A percentile compares a stretch with the other conserved stretches of the same genome.
Conservation (phyloP, 2,797 vertebrate species). For the Rousettus madagascariensis region DNA sequence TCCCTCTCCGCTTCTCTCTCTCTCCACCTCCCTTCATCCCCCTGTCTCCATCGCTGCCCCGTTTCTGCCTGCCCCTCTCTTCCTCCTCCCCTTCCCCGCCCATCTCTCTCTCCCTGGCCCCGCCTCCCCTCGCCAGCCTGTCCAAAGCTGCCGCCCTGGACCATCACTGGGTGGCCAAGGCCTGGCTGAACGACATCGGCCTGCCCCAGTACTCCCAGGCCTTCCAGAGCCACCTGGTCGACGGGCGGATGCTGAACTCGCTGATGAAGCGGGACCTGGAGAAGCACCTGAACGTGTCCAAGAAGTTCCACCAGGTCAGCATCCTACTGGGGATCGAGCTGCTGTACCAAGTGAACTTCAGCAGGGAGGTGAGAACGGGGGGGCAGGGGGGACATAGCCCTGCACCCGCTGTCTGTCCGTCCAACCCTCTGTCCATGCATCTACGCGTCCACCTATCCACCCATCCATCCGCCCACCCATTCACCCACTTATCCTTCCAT, state of each 20-base stretch:
- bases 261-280: constrained; percentile 91
- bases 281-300: constrained; percentile 86
- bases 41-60: neutral
- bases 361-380: constrained; percentile 87
- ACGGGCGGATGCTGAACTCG: constrained; percentile 90
- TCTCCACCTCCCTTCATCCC: too few relatives aligned
- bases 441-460: neutral
- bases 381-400: accelerated
- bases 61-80: neutral
- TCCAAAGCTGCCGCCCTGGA: constrained; percentile 92
- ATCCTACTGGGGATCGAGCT: constrained; percentile 91
- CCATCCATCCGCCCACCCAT: accelerated
- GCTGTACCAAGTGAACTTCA: constrained; percentile 89
- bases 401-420: neutral
- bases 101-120: neutral
- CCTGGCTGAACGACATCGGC: constrained; percentile 92
- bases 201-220: constrained; percentile 91
- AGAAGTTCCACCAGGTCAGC: constrained; percentile 91
- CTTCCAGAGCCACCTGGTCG: constrained; percentile 90
- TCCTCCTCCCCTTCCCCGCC: neutral
- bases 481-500: accelerated
- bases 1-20: neutral
- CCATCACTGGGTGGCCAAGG: constrained; percentile 92
- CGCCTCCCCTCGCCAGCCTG: constrained; percentile 81
- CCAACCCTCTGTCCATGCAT: neutral